A percentile compares a stretch with the other conserved stretches of the same genome.
These are phyloP conservation scores for Centruroides vittatus DNA, from an alignment of 1,140 invertebrate genomes.

Conservation along the genomic window DNA sequence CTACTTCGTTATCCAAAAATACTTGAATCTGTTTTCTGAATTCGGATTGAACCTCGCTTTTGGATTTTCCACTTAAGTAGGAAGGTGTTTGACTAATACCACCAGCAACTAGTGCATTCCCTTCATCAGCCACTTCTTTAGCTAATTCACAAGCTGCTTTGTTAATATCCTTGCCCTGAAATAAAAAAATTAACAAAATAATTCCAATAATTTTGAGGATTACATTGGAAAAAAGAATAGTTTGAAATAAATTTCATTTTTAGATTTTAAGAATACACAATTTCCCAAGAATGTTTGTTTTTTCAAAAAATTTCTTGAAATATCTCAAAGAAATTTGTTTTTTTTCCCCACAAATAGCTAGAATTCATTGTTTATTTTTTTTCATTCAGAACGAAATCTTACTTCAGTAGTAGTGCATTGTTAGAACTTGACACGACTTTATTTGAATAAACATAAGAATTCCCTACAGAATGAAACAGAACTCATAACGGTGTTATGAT, in stretches of 20 bases:
- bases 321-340: too few species aligned
- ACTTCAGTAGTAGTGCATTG: too few species aligned
- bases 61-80: conserved; percentile 25
- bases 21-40: conserved; percentile 30
- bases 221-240: too few species aligned
- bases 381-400: too few species aligned
- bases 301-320: too few species aligned
- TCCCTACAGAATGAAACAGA: neutral
- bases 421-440: too few species aligned
- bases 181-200: neutral
- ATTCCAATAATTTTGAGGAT: too few species aligned
- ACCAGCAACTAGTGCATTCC: conserved; percentile 25
- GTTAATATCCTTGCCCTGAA: conserved; percentile 25
- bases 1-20: conserved; percentile 28
- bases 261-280: too few species aligned
- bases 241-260: too few species aligned
- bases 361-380: too few species aligned
- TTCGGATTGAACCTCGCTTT: conserved; percentile 24
- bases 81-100: conserved; percentile 29
- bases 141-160: conserved; percentile 27
- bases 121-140: conserved; percentile 28
- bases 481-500: neutral
- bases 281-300: too few species aligned
- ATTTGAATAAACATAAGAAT: neutral
- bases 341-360: too few species aligned